These are phyloP conservation scores for Pseudopleuronectes americanus DNA, from an alignment of 2,797 vertebrate genomes.

Conservation along the genomic window DNA sequence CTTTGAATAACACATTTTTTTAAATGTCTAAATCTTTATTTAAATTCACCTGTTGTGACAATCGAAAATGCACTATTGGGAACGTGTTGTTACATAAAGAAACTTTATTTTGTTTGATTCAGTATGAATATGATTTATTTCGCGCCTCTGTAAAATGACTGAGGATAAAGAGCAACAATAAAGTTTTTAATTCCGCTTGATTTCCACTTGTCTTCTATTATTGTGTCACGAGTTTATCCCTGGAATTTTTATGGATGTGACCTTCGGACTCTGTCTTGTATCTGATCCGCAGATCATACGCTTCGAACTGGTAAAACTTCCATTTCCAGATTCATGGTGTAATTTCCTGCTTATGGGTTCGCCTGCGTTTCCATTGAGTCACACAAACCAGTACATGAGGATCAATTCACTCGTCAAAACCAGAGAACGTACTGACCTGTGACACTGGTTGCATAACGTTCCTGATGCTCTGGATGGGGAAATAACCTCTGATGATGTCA, in stretches of 20 bases:
- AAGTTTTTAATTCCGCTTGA: background rate
- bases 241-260: slow-evolving; percentile 16
- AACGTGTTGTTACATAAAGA: slow-evolving; percentile 1
- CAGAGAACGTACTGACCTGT: background rate
- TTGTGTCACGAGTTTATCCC: background rate
- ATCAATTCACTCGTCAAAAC: background rate
- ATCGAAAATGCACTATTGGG: background rate
- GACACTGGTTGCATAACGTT: background rate
- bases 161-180: slow-evolving; percentile 4
- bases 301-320: background rate
- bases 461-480: background rate
- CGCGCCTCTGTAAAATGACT: no score
- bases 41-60: background rate
- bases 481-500: slow-evolving; percentile 6
- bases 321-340: background rate
- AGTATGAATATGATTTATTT: background rate
- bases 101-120: background rate
- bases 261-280: slow-evolving; percentile 31
- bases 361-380: background rate
- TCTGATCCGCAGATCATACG: background rate
- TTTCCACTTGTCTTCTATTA: background rate
- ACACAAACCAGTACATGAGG: background rate
- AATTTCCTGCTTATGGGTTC: background rate
- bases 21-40: background rate
- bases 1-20: background rate